These are phyloP conservation scores for Achatina immaculata DNA, from an alignment of 1,140 invertebrate genomes.

Conservation along the genomic window DNA sequence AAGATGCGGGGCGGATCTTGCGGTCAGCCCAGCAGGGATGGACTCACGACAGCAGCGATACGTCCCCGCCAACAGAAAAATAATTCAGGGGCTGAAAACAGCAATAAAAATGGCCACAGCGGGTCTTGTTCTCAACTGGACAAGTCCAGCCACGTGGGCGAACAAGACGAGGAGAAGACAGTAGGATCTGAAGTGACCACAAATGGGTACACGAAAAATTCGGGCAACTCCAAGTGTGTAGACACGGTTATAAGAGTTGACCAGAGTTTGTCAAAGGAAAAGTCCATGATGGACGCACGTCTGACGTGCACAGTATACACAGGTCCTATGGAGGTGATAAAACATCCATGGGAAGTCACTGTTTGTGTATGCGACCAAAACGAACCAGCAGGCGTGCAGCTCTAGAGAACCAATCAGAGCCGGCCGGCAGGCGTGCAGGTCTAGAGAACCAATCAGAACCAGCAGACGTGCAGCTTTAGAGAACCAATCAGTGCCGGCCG, in stretches of 20 bases:
- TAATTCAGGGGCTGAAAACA: background rate
- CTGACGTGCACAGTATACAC: background rate
- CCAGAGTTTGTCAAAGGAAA: background rate
- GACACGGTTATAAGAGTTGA: background rate
- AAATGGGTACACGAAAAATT: background rate
- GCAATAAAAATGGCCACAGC: background rate
- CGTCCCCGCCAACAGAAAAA: background rate
- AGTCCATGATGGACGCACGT: too few species aligned
- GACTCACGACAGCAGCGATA: background rate
- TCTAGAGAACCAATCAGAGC: too few species aligned
- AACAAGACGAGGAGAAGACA: background rate
- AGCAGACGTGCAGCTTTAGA: background rate
- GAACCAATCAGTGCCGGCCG: too few species aligned
- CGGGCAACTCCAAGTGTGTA: background rate
- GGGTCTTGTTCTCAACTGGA: background rate
- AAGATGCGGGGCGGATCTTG: slow-evolving; percentile 18
- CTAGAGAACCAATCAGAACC: background rate
- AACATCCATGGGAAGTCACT: background rate
- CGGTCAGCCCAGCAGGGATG: slow-evolving; percentile 2
- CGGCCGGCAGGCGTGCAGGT: too few species aligned
- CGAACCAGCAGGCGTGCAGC: background rate
- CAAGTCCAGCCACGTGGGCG: background rate
- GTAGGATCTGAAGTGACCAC: background rate
- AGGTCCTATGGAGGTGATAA: background rate
- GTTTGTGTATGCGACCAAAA: background rate